Evolutionary conservation across 1,140 invertebrate species (phyloP).

Genomic region (Bombus balteatus): DNA sequence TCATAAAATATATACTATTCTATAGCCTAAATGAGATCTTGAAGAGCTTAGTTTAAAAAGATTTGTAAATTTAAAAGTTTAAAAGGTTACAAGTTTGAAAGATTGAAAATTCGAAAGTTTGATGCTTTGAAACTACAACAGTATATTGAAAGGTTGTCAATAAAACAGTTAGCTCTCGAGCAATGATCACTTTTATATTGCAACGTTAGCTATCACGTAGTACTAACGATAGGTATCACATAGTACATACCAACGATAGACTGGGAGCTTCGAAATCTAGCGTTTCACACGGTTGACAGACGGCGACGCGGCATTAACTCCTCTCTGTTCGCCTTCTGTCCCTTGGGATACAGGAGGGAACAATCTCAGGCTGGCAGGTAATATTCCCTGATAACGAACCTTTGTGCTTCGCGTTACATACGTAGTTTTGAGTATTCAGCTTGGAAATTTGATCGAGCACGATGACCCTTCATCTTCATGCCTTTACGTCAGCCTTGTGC

Average conservation of each 20-base stretch:
- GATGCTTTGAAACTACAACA: background rate
- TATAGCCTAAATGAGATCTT: background rate
- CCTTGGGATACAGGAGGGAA: conserved; percentile 22
- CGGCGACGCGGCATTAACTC: conserved; percentile 2
- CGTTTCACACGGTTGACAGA: conserved; percentile 24
- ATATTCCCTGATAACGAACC: conserved; percentile 60
- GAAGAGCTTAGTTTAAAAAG: background rate
- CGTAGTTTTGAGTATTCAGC: conserved; percentile 59
- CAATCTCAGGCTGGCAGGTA: conserved; percentile 56
- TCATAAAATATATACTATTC: background rate
- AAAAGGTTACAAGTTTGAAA: background rate
- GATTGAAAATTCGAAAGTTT: background rate
- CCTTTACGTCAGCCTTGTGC: conserved; percentile 20
- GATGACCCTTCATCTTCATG: conserved; percentile 37
- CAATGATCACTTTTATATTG: background rate
- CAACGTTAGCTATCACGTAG: too few species aligned
- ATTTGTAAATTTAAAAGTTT: background rate
- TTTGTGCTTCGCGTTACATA: conserved; percentile 53
- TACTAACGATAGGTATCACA: background rate
- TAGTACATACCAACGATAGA: background rate
- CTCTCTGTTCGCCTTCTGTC: background rate
- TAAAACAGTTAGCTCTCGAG: background rate
- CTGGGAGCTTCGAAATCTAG: background rate
- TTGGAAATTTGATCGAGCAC: conserved; percentile 60
- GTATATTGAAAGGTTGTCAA: background rate